Base-by-base conservation (phyloP, 1,140 invertebrate genomes). In the Temnothorax longispinosus region DNA sequence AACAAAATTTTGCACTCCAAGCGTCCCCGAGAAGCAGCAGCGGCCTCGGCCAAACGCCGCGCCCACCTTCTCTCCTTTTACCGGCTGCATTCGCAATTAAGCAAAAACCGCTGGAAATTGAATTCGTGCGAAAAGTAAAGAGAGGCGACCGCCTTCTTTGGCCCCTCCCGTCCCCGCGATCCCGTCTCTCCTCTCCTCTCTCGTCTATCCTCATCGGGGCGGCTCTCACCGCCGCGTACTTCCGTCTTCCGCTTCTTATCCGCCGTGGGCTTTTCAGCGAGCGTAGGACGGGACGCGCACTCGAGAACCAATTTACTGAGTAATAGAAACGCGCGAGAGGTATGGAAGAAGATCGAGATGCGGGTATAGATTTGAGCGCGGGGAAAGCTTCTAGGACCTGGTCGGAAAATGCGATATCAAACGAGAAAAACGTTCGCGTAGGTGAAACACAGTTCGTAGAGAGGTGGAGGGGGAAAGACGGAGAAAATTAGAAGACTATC, bases 41-140 rank as follows among this genome's bases (percentile, higher is more conserved):
- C 38, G 44, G 38, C 74, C 13, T 18, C 41, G 44, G 13, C 27
- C 64, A 75, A 62, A 78, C 67, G 41, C 72, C 58, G 67, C 69
- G 67, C 62, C 60, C 35, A 41, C 44, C 41, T 13, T 56, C n/a
- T 56, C n/a, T 85, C 58, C 71, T 67, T 54, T 85, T 74, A 32
- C 41, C 72, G 38, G 69, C 21, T 81, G 88, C 81, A 82, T 87
- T 90, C 69, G 84, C 89, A 90, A 92, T 92, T 92, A 92, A 92
- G 87, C 91, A 88, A 92, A 92, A 88, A 87, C 91, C 88, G n/a
- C 85, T 81, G 90, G 88, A 91, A 92, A 92, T 92, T 92, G 91
- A 92, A 92, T 92, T 92, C 88, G 85, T 87, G 89, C 85, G 72
- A 87, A 92, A 85, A 80, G 90, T 89, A 89, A 91, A 91, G 89